Base-by-base conservation (phyloP, 2,113 vertebrate species). In the Austrofundulus limnaeus region DNA sequence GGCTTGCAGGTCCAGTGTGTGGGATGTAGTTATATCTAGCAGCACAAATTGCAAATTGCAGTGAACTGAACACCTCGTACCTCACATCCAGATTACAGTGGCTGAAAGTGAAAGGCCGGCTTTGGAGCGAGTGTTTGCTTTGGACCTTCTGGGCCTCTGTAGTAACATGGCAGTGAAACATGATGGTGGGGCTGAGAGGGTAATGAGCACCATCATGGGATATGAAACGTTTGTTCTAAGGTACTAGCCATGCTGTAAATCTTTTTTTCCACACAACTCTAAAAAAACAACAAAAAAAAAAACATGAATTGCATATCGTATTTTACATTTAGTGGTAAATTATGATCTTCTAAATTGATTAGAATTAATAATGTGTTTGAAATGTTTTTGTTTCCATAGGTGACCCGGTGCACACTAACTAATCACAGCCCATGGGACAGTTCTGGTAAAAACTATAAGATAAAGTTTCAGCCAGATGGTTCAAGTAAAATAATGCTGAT, bases 91-190 rank as follows among this genome's bases (percentile, higher is more conserved):
- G 21, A 23, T 13, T 19, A 19, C 2, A 13, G 17, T 41, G 53
- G 53, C 19, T 15, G 8, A 21, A 39, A 23, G 34, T 39, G 19
- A 54, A 37, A 54, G n/a, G 19, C 28, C n/a, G 31, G 28, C 2
- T 54, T 38, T 38, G 38, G 38, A 38, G 17, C 9, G 20, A 25
- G 39, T 57, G 55, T 57, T 57, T 57, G 25, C 15, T 25, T 57
- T 25, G 38, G 21, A 16, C 39, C 55, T 42, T 24, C 38, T 57
- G 55, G 23, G 51, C 51, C 31, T 13, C 51, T 37, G 31, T 37
- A 17, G 55, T 42, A 42, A 56, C 37, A 56, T 41, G 39, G 39
- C 38, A 57, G 23, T 42, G 55, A 57, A 25, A 57, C 38, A 57
- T 43, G 55, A 41, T 12, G 14, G 38, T 21, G 37, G 20, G 23